phyloP scores from a whole-genome alignment of 2,113 vertebrate species.

The Percopsis transmontana region DNA sequence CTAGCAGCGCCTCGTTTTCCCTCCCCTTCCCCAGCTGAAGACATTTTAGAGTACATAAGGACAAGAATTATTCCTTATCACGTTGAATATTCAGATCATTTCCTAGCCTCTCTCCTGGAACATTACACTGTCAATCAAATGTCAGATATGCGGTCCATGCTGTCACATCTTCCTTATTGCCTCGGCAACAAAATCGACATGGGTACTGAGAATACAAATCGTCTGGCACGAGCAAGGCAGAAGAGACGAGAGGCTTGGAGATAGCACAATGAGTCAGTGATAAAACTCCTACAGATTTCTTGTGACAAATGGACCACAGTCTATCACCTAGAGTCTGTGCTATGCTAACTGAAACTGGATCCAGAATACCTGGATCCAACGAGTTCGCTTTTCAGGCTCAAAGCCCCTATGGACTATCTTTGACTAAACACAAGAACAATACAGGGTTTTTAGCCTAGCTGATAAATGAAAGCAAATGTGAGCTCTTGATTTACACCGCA shows the following conservation, averaged over 20 bases:
- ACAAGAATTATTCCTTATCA: constrained; percentile 46
- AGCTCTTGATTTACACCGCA: too few relatives aligned
- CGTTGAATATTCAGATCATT: constrained; percentile 64
- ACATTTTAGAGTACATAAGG: constrained; percentile 26
- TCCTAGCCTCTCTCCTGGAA: constrained; percentile 45
- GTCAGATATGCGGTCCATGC: constrained; percentile 30
- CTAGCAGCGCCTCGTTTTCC: constrained; percentile 8
- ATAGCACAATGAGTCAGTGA: constrained; percentile 33
- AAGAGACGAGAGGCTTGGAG: constrained; percentile 29
- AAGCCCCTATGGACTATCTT: too few relatives aligned
- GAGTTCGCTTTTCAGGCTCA: constrained; percentile 28
- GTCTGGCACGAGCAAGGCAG: constrained; percentile 27
- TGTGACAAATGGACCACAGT: constrained; percentile 49
- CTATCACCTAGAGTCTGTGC: constrained; percentile 32
- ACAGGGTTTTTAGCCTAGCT: too few relatives aligned
- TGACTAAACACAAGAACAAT: too few relatives aligned
- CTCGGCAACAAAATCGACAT: constrained; percentile 42
- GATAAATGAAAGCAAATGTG: too few relatives aligned
- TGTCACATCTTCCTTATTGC: constrained; percentile 41
- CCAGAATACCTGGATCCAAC: constrained; percentile 40
- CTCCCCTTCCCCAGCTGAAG: constrained; percentile 14
- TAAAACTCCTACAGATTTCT: constrained; percentile 43
- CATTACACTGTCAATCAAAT: constrained; percentile 63
- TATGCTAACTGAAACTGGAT: constrained; percentile 31
- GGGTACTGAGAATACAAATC: constrained; percentile 52